Base-by-base conservation (phyloP, 2,888 invertebrate genomes). In the Cheiracanthium punctorium region DNA sequence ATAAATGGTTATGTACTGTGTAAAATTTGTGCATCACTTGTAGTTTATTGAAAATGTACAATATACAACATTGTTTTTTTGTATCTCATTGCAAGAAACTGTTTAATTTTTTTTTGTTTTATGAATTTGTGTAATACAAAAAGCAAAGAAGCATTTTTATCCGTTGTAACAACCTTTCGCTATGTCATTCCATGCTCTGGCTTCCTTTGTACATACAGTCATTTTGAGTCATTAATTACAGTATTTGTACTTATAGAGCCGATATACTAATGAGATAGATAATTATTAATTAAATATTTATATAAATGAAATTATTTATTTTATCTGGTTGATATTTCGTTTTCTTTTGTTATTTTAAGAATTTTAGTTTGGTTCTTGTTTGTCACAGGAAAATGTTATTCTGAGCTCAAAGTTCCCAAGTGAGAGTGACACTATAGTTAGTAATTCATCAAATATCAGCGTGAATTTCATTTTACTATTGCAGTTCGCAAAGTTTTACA, bases 341-440 rank as follows among this genome's bases (percentile, higher is more conserved):
- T 58, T 58, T 58, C 20, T 58, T 58, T 58, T 5, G 24, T 58
- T 58, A 24, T 58, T 58, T 48, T 58, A 58, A 17, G 24, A 58
- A 58, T 58, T 58, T 58, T 58, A 58, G 58, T 24, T 24, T 58
- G n/a, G 20, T 24, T 7, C 58, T 58, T 58, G 58, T 7, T 58
- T 58, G 58, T 58, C 58, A 58, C 58, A 58, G 58, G 58, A 24
- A 58, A n/a, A n/a, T n/a, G n/a, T n/a, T n/a, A n/a, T n/a, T n/a
- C n/a, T n/a, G n/a, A n/a, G n/a, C n/a, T n/a, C n/a, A n/a, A n/a
- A n/a, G n/a, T n/a, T n/a, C n/a, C n/a, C n/a, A n/a, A n/a, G n/a
- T n/a, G n/a, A n/a, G n/a, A n/a, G n/a, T n/a, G n/a, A n/a, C n/a
- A n/a, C n/a, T n/a, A n/a, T n/a, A n/a, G n/a, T n/a, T n/a, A n/a